phyloP scores from a whole-genome alignment of 2,113 vertebrate genomes.

The Xenotilapia caudafasciata region DNA sequence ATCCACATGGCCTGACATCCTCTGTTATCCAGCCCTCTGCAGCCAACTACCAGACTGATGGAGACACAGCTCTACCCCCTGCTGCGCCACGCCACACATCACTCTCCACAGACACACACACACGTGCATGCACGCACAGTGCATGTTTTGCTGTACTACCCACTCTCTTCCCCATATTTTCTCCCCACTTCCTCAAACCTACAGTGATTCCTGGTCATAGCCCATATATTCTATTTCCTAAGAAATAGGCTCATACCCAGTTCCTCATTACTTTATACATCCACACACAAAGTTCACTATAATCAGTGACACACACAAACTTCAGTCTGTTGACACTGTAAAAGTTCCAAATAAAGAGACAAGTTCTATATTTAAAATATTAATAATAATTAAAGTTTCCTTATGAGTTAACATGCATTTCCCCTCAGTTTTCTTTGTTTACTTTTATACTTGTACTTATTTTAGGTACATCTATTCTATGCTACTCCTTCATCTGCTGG shows the following conservation, averaged over 20 bases:
- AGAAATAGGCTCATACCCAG: constrained; percentile 4
- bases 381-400: neutral
- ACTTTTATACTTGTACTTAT: neutral
- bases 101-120: neutral
- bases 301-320: neutral
- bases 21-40: constrained; percentile 46
- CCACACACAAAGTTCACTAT: neutral
- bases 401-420: neutral
- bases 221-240: constrained; percentile 4
- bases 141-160: neutral
- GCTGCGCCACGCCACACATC: constrained; percentile 32
- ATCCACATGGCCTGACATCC: constrained; percentile 67
- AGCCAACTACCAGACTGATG: constrained; percentile 37
- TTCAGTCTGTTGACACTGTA: neutral
- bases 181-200: constrained; percentile 58
- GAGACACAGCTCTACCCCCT: constrained; percentile 27
- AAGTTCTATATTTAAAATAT: neutral
- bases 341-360: neutral
- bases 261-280: constrained; percentile 29
- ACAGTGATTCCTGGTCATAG: constrained; percentile 27
- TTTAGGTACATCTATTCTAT: neutral
- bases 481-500: neutral
- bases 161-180: constrained; percentile 29
- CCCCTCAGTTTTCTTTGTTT: neutral
- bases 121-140: neutral